Evolutionary conservation across 2,113 vertebrate genomes (phyloP), one percentile per base, ranked within the genome.

Genomic region (Hemibagrus wyckioides): DNA sequence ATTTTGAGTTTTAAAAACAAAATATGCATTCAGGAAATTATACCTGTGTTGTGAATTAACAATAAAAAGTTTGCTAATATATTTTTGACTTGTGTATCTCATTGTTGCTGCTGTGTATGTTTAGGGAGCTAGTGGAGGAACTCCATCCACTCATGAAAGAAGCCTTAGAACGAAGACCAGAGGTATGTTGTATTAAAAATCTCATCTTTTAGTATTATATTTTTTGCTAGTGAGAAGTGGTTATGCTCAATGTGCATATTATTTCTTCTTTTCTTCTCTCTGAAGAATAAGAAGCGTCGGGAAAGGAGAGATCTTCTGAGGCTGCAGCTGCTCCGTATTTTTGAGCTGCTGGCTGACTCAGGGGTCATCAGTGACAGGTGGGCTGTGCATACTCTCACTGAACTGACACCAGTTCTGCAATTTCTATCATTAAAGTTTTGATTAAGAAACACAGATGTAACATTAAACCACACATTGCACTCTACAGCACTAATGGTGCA

Each of bases 71-170:
- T 25, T 61, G 21, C n/a, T 80, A 48, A 25, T 73, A 33, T 61
- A 25, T 80, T 28, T 36, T 39, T 1, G 36, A 4, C 2, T 23
- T 33, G 9, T 6, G 19, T 86, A 19, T 86, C 0, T 88, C 1
- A 76, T 82, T n/a, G 39, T 21, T 85, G 28, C n/a, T 81, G 82
- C 54, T 86, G n/a, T 67, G 59, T 92, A 80, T 77, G 71, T 90
- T 59, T 87, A 99, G 98, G 90, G 98, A 99, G 91, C 93, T 99
- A n/a, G 97, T 99, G 2, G 98, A 99, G 95, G 98, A 99, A 91
- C 97, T 99, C 65, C 98, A 99, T 89, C 98, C 98, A 9, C 90
- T 99, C 88, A 99, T 99, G 98, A 99, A 99, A 92, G 98, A 99
- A 93, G 98, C 98, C 6, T 95, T 99, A 90, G 98, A 99, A 91